These are phyloP conservation scores for Cygnus olor DNA, from an alignment of 2,797 vertebrate species.

Conservation along the genomic window DNA sequence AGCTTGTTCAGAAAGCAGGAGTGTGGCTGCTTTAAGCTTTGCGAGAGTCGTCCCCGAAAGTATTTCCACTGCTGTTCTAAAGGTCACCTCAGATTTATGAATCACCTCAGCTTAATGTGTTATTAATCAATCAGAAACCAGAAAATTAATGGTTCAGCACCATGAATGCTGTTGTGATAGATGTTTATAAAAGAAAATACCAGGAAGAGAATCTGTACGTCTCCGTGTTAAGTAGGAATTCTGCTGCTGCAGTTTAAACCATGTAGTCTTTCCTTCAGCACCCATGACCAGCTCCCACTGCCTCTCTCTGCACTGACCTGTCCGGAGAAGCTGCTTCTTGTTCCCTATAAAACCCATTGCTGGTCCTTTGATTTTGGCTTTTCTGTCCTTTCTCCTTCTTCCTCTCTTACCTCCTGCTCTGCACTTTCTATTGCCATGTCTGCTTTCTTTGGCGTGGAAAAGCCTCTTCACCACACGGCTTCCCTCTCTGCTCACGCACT, in stretches of 20 bases:
- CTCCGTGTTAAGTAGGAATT: background rate
- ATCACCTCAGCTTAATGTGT: conserved; percentile 17
- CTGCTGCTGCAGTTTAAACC: background rate
- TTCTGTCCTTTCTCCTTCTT: background rate
- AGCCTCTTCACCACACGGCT: background rate
- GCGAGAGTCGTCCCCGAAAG: background rate
- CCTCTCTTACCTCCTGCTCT: background rate
- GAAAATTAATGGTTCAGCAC: background rate
- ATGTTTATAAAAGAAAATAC: background rate
- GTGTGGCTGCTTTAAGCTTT: background rate
- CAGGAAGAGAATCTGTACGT: background rate
- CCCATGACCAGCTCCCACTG: background rate
- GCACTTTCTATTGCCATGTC: background rate
- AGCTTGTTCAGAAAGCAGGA: background rate
- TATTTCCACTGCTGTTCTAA: background rate
- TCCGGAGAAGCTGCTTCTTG: background rate
- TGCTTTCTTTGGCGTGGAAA: background rate
- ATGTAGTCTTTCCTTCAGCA: background rate
- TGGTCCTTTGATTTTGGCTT: background rate
- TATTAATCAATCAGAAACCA: conserved; percentile 7
- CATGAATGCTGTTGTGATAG: background rate
- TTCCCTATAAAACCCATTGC: fast-evolving
- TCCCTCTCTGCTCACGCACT: background rate
- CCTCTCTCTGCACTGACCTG: background rate
- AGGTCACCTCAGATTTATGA: background rate